Evolutionary conservation across 2,797 vertebrate species (phyloP).

Genomic region (Acrossocheilus fasciatus): DNA sequence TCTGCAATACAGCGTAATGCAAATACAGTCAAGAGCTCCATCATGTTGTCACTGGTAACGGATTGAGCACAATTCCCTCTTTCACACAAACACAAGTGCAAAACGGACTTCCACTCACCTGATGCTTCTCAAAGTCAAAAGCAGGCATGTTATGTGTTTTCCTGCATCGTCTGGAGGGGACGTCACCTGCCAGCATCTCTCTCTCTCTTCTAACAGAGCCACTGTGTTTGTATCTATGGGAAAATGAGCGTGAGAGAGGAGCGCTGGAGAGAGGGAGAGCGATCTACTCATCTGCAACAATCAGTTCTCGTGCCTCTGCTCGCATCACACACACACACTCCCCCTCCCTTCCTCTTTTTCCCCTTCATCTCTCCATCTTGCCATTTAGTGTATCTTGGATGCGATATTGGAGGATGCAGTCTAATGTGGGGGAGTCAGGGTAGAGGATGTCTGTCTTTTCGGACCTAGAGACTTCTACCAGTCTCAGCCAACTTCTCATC

Average conservation of each 20-base stretch:
- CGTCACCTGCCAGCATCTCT: neutral
- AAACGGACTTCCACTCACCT: conserved; percentile 70
- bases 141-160: conserved; percentile 40
- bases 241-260: conserved; percentile 46
- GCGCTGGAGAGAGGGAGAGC: conserved; percentile 38
- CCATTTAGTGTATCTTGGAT: neutral
- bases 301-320: conserved; percentile 75
- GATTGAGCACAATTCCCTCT: neutral
- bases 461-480: neutral
- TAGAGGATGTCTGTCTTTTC: neutral
- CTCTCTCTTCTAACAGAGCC: conserved; percentile 11
- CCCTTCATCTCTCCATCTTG: conserved; percentile 51
- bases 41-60: conserved; percentile 5
- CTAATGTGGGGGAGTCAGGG: neutral
- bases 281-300: conserved; percentile 70
- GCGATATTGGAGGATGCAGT: neutral
- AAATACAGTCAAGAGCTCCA: conserved; percentile 11
- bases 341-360: conserved; percentile 58
- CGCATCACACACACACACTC: conserved; percentile 63
- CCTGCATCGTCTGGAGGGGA: neutral
- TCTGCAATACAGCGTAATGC: conserved; percentile 4
- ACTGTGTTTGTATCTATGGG: conserved; percentile 60
- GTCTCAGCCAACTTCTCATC: neutral
- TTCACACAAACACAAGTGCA: neutral
- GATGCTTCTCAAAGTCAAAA: conserved; percentile 62